These are phyloP conservation scores for Eupeodes latifasciatus DNA, from an alignment of 2,888 invertebrate genomes.

Conservation along the genomic window DNA sequence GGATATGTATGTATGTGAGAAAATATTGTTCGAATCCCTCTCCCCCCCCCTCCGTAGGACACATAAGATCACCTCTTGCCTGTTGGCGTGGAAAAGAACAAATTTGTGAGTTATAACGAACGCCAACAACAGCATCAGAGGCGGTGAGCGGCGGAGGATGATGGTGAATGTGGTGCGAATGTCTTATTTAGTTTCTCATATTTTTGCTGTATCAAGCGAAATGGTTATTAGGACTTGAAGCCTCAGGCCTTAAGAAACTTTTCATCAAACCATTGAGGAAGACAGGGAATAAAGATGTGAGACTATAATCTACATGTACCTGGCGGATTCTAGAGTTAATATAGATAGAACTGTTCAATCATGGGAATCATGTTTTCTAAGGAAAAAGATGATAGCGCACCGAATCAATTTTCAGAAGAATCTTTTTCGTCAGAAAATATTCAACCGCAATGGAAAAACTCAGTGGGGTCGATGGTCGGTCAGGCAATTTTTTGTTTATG, in stretches of 20 bases:
- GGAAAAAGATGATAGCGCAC: slow-evolving; percentile 37
- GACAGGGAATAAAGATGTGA: not conserved
- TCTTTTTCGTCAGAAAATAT: not conserved
- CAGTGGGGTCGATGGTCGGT: slow-evolving; percentile 18
- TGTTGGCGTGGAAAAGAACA: slow-evolving; percentile 57
- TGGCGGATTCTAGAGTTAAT: too few species aligned
- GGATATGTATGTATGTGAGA: slow-evolving; percentile 5
- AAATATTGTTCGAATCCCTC: not conserved
- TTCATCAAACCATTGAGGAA: slow-evolving; percentile 7
- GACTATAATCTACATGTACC: too few species aligned
- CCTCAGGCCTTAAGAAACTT: not conserved
- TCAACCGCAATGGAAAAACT: not conserved
- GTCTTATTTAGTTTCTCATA: slow-evolving; percentile 72
- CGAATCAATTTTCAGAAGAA: slow-evolving; percentile 59
- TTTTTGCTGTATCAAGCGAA: slow-evolving; percentile 49
- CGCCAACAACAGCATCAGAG: too few species aligned
- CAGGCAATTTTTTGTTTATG: too few species aligned
- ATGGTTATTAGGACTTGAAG: slow-evolving; percentile 38
- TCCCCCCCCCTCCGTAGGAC: not conserved
- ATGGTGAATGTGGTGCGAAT: slow-evolving; percentile 63
- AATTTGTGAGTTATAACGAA: slow-evolving; percentile 44
- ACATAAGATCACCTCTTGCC: slow-evolving; percentile 34
- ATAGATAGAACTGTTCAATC: too few species aligned
- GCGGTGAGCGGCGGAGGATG: not conserved
- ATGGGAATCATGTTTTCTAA: too few species aligned